phyloP scores from a whole-genome alignment of 2,797 vertebrate genomes.

The Eospalax fontanierii region DNA sequence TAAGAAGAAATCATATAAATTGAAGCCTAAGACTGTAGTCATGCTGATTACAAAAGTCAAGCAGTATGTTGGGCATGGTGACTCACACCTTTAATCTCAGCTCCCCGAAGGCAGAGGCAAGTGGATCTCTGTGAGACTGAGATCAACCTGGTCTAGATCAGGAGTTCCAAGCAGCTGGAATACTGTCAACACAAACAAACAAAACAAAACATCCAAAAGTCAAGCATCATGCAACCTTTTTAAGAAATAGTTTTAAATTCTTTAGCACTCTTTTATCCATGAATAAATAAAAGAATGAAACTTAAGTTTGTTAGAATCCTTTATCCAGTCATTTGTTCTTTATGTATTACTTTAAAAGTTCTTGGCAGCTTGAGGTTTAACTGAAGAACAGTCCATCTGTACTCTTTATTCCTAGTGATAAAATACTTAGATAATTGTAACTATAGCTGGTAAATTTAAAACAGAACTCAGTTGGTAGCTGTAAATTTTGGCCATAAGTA shows the following conservation, averaged over 20 bases:
- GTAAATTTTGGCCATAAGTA: neutral
- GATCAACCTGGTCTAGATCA: no score
- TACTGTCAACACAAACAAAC: no score
- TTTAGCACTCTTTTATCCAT: neutral
- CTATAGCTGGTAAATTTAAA: neutral
- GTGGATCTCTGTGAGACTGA: no score
- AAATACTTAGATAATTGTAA: neutral
- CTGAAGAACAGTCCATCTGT: neutral
- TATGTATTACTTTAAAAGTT: neutral
- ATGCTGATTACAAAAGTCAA: neutral
- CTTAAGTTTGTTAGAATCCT: no score
- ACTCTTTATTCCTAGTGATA: neutral
- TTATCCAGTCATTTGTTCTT: neutral
- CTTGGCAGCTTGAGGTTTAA: neutral
- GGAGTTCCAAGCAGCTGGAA: no score
- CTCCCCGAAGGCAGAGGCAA: no score
- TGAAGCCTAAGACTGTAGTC: neutral
- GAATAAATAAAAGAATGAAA: neutral
- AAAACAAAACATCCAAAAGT: no score
- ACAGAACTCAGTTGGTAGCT: neutral
- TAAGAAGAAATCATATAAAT: no score
- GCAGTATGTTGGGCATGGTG: neutral
- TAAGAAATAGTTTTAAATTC: neutral
- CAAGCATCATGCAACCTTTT: neutral
- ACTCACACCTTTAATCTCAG: no score